A percentile compares a stretch with the other conserved stretches of the same genome.
Evolutionary conservation across 2,888 invertebrate species (phyloP).

Genomic region (Serrognathus titanus): DNA sequence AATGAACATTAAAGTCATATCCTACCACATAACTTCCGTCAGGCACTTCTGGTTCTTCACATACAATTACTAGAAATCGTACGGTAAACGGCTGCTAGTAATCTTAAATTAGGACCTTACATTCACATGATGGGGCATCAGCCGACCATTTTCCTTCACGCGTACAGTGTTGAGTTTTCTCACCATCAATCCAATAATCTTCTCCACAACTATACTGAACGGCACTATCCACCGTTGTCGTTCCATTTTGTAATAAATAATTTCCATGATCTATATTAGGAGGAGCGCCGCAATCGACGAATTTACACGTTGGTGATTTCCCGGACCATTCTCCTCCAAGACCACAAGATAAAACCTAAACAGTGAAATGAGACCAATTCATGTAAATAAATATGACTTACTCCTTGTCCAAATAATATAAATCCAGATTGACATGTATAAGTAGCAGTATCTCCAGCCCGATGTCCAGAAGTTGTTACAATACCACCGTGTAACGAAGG

Average conservation of each 20-base stretch:
- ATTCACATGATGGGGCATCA: conserved; percentile 80
- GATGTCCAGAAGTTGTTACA: conserved; percentile 67
- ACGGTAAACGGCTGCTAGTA: background rate
- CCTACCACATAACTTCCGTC: conserved; percentile 83
- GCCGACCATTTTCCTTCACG: conserved; percentile 85
- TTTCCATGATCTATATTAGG: conserved; percentile 75
- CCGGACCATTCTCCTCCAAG: conserved; percentile 85
- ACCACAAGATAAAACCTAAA: conserved; percentile 73
- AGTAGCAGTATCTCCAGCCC: conserved; percentile 75
- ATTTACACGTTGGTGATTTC: conserved; percentile 76
- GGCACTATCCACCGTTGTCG: conserved; percentile 76
- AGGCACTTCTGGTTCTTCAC: conserved; percentile 82
- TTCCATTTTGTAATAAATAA: conserved; percentile 69
- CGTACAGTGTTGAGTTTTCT: conserved; percentile 67
- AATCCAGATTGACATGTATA: conserved; percentile 82
- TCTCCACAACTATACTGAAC: conserved; percentile 76
- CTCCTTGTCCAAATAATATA: conserved; percentile 77
- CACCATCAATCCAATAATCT: conserved; percentile 80
- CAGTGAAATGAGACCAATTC: background rate
- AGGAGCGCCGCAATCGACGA: conserved; percentile 82
- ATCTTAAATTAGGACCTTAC: conserved; percentile 51
- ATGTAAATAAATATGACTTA: conserved; percentile 46
- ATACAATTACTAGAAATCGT: conserved; percentile 68
- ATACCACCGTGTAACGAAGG: conserved; percentile 73
- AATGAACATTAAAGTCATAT: conserved; percentile 85